Evolutionary conservation across 2,113 vertebrate species (phyloP).

Genomic region (Hippolais icterina): DNA sequence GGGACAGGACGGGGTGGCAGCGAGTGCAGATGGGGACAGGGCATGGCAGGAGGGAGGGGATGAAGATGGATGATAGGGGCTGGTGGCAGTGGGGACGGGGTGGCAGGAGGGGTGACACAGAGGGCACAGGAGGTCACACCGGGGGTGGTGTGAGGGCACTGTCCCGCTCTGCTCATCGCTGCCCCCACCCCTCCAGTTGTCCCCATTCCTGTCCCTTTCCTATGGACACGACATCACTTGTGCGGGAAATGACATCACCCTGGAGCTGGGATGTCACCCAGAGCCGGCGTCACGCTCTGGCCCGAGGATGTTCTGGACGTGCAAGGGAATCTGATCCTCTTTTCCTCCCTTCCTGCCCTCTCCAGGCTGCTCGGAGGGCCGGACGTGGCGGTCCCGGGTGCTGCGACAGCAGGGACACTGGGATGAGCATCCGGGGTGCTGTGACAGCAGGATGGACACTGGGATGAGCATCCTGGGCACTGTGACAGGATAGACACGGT

Average conservation of each 20-base stretch:
- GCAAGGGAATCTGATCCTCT: not conserved
- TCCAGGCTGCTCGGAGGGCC: not conserved
- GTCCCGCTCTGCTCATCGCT: not conserved
- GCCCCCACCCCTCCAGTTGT: not conserved
- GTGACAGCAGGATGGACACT: too few species aligned
- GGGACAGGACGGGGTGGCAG: not conserved
- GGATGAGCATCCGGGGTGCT: not conserved
- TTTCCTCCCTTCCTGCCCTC: not conserved
- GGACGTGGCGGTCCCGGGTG: rapidly evolving
- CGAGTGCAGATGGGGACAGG: not conserved
- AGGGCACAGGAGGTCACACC: not conserved
- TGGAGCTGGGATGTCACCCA: not conserved
- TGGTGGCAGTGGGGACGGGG: not conserved
- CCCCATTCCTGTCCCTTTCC: not conserved
- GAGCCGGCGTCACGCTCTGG: not conserved
- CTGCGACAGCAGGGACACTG: not conserved
- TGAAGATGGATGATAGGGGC: not conserved
- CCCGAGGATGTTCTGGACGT: not conserved
- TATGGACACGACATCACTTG: not conserved
- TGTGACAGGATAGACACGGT: not conserved
- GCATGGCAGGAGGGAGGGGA: not conserved
- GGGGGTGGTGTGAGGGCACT: rapidly evolving
- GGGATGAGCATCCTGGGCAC: not conserved
- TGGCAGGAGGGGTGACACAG: too few species aligned
- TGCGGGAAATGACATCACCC: not conserved